phyloP scores from a whole-genome alignment of 2,113 vertebrate species.

The Dasyurus viverrinus region DNA sequence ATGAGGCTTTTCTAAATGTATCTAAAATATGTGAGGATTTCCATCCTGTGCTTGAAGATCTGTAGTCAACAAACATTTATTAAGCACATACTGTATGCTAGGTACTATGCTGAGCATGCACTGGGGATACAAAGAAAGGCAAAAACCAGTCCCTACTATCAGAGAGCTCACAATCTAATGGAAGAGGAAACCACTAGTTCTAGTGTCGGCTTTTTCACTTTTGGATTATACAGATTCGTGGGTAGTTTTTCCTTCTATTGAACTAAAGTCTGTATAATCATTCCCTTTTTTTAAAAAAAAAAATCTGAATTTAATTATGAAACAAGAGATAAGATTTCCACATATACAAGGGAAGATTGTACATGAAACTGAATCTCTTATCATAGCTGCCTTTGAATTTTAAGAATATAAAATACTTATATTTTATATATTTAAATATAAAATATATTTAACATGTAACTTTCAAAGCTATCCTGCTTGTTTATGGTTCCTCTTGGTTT shows the following conservation, averaged over 20 bases:
- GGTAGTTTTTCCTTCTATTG: no score
- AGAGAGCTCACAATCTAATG: background rate
- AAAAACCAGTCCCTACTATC: background rate
- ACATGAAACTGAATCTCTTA: background rate
- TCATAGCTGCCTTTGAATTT: background rate
- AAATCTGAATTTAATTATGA: no score
- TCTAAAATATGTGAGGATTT: background rate
- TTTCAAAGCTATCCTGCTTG: background rate
- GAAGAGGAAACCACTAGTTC: background rate
- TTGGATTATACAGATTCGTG: background rate
- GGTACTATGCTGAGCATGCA: background rate
- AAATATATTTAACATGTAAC: background rate
- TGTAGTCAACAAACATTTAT: background rate
- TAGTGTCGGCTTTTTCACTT: background rate
- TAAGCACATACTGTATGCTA: background rate
- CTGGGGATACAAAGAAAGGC: background rate
- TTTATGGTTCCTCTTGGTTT: background rate
- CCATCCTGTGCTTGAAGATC: background rate
- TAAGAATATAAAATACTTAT: background rate
- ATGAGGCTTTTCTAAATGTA: background rate
- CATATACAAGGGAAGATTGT: background rate
- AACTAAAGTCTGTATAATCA: no score
- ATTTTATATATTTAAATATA: background rate
- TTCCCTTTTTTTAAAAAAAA: no score
- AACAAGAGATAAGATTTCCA: background rate